phyloP scores from a whole-genome alignment of 2,113 vertebrate genomes.

The Myiopsitta monachus region DNA sequence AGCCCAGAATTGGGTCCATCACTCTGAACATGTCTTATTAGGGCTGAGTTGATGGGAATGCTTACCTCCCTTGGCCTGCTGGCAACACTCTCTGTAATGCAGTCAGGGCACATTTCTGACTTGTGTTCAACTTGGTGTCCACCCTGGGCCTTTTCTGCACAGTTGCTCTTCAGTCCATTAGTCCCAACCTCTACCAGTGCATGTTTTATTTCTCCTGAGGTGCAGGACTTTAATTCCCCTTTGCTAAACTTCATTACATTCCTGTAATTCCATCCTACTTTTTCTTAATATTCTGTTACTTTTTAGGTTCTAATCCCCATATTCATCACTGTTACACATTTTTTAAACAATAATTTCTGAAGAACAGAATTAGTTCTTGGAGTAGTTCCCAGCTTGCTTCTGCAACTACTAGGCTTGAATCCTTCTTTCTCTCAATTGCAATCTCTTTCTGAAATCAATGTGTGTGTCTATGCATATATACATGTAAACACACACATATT shows the following conservation, averaged over 20 bases:
- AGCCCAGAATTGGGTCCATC: background rate
- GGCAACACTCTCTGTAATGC: background rate
- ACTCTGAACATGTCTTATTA: background rate
- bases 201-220: background rate
- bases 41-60: rapidly evolving
- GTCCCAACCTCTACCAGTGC: background rate
- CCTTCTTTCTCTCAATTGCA: background rate
- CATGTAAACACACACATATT: background rate
- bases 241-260: background rate
- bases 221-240: background rate
- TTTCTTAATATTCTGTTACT: background rate
- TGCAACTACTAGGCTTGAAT: background rate
- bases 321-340: background rate
- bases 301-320: background rate
- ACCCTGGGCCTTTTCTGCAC: background rate
- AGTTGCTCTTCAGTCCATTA: background rate
- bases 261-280: background rate
- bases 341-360: background rate
- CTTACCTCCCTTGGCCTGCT: background rate
- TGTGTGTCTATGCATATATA: background rate
- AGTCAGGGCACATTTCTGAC: background rate
- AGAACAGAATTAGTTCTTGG: background rate
- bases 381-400: background rate
- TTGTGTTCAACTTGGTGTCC: background rate
- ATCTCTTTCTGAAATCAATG: background rate